phyloP scores from a whole-genome alignment of 2,113 vertebrate species.

The Orientallactaga bullata region DNA sequence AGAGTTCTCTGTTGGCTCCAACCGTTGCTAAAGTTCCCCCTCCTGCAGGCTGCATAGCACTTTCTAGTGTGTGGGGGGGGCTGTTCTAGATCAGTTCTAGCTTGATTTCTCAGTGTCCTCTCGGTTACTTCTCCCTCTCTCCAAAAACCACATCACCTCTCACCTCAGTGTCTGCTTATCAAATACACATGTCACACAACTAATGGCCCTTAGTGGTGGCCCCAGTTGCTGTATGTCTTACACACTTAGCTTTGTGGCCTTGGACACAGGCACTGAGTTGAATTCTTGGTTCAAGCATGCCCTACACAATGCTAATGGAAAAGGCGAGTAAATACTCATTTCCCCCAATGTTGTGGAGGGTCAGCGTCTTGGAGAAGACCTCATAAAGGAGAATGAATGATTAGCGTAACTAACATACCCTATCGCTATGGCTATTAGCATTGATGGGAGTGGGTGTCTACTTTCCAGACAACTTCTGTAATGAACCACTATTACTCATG shows the following conservation, averaged over 20 bases:
- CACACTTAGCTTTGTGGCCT: not conserved
- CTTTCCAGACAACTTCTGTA: constrained; percentile 25
- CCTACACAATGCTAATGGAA: not conserved
- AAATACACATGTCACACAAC: not conserved
- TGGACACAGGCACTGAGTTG: not conserved
- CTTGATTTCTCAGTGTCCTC: no score
- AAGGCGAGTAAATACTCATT: not conserved
- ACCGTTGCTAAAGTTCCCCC: no score
- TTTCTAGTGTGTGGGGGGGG: no score
- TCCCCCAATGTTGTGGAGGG: not conserved
- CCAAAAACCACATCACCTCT: no score
- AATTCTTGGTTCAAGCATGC: not conserved
- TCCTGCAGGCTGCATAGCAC: no score
- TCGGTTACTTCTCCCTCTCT: no score
- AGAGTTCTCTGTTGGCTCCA: no score
- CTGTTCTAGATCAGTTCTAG: no score
- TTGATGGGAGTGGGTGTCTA: not conserved
- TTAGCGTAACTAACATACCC: not conserved
- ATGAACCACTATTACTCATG: not conserved
- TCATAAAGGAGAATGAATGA: constrained; percentile 28
- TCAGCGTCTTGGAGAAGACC: not conserved
- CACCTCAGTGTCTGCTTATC: no score
- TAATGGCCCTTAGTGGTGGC: not conserved
- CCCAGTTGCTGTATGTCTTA: not conserved
- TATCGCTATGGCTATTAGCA: not conserved